Base-by-base conservation (phyloP, 2,113 vertebrate species). In the Lophotis ruficrista region DNA sequence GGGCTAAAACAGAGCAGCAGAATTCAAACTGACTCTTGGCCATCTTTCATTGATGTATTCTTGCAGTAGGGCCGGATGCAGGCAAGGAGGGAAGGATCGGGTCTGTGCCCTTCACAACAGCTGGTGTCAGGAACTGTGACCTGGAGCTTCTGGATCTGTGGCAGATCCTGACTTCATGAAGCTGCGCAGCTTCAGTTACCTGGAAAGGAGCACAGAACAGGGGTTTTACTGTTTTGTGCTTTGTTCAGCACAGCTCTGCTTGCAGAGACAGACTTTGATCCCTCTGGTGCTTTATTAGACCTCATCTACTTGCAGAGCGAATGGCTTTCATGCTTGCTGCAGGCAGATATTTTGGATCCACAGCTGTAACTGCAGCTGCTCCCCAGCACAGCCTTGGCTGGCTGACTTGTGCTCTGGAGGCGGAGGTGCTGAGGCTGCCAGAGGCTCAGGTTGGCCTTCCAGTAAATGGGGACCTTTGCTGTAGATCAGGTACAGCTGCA, bases 241-340 rank as follows among this genome's bases (percentile, higher is more conserved):
- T 21, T 3, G 19, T 85, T 56, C 10, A 48, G 35, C 14, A 4
- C 7, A n/a, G 47, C 7, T 69, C 38, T 80, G 56, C 38, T 77
- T 77, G 28, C 0, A 1, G 43, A 43, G 31, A 14, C 31, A 50
- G 37, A 15, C 41, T 60, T 48, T 16, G 22, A 7, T 66, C 48
- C n/a, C 20, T 24, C 21, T 13, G 35, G 11, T 57, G n/a, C 41
- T 61, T 38, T 43, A 9, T 61, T 31, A 43, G n/a, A 35, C 14
- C 35, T 54, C 1, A 0, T 31, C 38, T 82, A 35, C 47, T 71
- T 18, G 16, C 53, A 51, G 35, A 68, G 11, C 0, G 0, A n/a
- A 10, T 38, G 50, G 13, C 16, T 79, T 75, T 41, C 1, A 0
- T 7, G 7, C 24, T 71, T 4, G 3, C 16, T 0, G 3, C n/a